Conservation (phyloP, 2,797 vertebrate genomes). For the Urocyon cinereoargenteus region DNA sequence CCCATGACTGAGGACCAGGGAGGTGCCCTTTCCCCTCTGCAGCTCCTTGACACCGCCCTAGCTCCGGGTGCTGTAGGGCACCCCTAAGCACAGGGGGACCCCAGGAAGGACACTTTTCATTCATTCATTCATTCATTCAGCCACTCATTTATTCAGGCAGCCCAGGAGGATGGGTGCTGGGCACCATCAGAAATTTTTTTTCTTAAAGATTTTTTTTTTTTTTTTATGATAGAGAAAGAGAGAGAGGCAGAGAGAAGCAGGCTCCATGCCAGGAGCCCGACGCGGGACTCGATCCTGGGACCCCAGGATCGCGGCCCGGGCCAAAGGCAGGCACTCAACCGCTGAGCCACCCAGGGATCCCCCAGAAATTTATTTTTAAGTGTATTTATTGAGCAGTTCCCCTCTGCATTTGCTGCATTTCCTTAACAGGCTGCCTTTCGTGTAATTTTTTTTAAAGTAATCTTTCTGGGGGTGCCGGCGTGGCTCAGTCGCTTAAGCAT, state of each 20-base stretch:
- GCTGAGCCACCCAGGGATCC: too few relatives aligned
- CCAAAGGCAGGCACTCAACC: too few relatives aligned
- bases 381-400: background rate
- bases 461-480: too few relatives aligned
- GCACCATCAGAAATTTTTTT: background rate
- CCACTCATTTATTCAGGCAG: background rate
- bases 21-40: background rate
- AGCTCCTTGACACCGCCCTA: background rate
- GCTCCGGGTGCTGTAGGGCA: background rate
- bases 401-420: background rate
- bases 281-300: too few relatives aligned
- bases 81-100: background rate
- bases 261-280: too few relatives aligned
- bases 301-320: too few relatives aligned
- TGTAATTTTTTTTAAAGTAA: background rate
- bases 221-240: too few relatives aligned
- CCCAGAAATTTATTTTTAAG: background rate
- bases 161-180: background rate
- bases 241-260: too few relatives aligned
- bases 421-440: background rate
- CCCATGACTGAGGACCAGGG: background rate
- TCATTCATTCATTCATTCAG: background rate
- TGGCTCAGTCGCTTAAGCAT: too few relatives aligned
- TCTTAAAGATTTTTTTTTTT: too few relatives aligned
- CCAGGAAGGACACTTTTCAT: background rate